A percentile compares a stretch with the other conserved stretches of the same genome.
These are phyloP conservation scores for Saguinus oedipus DNA, from an alignment of 2,797 vertebrate genomes.

Conservation along the genomic window DNA sequence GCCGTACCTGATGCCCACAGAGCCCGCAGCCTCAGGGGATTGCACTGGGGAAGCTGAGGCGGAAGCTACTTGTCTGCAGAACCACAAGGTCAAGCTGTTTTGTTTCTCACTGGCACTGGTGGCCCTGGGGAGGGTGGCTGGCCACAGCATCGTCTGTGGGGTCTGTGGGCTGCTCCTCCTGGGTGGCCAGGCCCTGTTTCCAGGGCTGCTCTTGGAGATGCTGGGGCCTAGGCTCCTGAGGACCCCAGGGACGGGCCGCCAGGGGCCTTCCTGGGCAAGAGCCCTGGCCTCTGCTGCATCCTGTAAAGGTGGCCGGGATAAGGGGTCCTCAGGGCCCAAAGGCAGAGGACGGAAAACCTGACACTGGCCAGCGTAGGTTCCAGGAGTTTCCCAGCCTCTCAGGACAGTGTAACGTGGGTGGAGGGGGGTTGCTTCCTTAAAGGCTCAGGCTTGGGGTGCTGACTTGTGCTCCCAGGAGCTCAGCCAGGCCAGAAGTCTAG, in stretches of 20 bases:
- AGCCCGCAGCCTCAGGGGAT: not conserved
- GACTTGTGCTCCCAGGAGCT: not conserved
- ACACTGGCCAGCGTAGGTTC: not conserved
- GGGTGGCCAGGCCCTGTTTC: not conserved
- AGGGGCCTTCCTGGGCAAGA: not conserved
- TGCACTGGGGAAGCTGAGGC: not conserved
- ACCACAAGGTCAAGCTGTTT: not conserved
- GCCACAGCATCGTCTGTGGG: not conserved
- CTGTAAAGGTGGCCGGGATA: not conserved
- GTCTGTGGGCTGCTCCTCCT: not conserved
- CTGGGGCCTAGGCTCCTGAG: not conserved
- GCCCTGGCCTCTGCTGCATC: not conserved
- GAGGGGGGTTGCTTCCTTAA: not conserved
- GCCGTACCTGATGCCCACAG: fast-evolving
- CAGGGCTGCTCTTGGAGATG: not conserved
- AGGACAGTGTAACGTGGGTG: not conserved
- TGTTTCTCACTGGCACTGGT: not conserved
- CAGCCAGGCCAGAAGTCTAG: not conserved
- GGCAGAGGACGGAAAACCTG: not conserved
- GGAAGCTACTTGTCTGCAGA: not conserved
- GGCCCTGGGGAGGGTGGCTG: not conserved
- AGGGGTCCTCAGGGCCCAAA: not conserved
- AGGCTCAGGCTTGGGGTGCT: not conserved
- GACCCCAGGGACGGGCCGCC: not conserved
- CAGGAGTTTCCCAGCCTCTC: not conserved